Conservation (phyloP, 2,113 vertebrate genomes). For the Podarcis muralis region DNA sequence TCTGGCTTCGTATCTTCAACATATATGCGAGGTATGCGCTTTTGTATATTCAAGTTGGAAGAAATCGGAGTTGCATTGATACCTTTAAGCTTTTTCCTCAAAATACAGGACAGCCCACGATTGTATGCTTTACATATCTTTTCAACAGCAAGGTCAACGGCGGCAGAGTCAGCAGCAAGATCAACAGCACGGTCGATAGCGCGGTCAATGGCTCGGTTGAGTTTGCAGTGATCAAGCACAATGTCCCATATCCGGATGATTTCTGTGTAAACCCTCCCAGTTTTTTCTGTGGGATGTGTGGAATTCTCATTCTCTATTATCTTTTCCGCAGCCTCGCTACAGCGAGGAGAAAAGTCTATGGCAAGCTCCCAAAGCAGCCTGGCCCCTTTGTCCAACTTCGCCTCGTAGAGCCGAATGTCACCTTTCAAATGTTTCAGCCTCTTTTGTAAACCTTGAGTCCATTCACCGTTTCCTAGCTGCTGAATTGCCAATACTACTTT, state of each 20-base stretch:
- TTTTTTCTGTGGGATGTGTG: slow-evolving; percentile 49
- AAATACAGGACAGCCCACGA: slow-evolving; percentile 76
- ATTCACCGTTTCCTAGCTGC: slow-evolving; percentile 81
- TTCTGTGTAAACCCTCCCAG: slow-evolving; percentile 78
- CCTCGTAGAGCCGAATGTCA: slow-evolving; percentile 80
- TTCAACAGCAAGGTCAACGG: not conserved
- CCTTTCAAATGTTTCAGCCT: slow-evolving; percentile 76
- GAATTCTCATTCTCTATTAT: slow-evolving; percentile 68
- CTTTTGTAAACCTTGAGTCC: slow-evolving; percentile 77
- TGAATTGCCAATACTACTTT: slow-evolving; percentile 77
- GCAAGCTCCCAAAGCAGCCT: slow-evolving; percentile 84
- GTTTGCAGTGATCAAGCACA: slow-evolving; percentile 78
- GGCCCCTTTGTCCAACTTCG: slow-evolving; percentile 80
- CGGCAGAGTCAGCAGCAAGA: no score
- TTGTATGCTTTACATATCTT: slow-evolving; percentile 78
- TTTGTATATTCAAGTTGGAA: slow-evolving; percentile 58
- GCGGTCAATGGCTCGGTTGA: slow-evolving; percentile 65
- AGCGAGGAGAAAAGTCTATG: slow-evolving; percentile 83
- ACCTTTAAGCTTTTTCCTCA: slow-evolving; percentile 81
- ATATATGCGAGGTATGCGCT: slow-evolving; percentile 76
- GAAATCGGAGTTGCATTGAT: slow-evolving; percentile 64
- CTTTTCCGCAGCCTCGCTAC: slow-evolving; percentile 80
- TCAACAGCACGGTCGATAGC: no score
- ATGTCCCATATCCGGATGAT: slow-evolving; percentile 86
- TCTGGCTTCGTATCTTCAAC: slow-evolving; percentile 74